Percentiles rank a stretch among this genome's conserved stretches.
Evolutionary conservation across 2,888 invertebrate species (phyloP).

Genomic region (Nephrotoma flavescens): DNA sequence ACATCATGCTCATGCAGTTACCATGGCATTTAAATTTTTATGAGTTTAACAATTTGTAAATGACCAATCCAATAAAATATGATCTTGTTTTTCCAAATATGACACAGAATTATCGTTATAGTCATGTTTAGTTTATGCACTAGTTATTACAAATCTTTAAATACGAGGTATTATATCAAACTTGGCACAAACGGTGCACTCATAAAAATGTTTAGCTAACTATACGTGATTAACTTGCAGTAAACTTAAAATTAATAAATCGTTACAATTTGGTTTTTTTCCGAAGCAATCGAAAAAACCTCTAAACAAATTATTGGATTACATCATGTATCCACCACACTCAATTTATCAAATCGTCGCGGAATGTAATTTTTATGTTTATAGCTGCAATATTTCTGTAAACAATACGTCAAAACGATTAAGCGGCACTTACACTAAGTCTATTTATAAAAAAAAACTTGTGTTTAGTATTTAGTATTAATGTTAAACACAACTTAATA

Average conservation of each 20-base stretch:
- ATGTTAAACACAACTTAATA: background rate
- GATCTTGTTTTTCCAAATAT: background rate
- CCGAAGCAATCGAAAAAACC: too few species aligned
- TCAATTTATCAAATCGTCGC: background rate
- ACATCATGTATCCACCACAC: background rate
- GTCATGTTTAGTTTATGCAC: too few species aligned
- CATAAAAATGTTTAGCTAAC: background rate
- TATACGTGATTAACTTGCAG: too few species aligned
- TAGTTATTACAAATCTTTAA: background rate
- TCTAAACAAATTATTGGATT: too few species aligned
- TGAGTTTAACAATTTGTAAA: background rate
- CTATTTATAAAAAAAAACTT: background rate
- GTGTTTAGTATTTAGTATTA: background rate
- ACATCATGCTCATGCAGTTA: background rate
- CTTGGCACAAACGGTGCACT: background rate
- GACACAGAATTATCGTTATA: background rate
- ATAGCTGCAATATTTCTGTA: background rate
- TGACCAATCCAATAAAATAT: background rate
- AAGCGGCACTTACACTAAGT: background rate
- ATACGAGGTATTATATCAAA: background rate
- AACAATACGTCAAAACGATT: background rate
- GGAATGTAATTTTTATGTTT: background rate
- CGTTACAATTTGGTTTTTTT: too few species aligned
- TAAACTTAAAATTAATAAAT: too few species aligned
- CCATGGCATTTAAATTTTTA: background rate